Evolutionary conservation across 2,888 invertebrate species (phyloP), one percentile per base, ranked within the genome.

Genomic region (Hemithea aestivaria): DNA sequence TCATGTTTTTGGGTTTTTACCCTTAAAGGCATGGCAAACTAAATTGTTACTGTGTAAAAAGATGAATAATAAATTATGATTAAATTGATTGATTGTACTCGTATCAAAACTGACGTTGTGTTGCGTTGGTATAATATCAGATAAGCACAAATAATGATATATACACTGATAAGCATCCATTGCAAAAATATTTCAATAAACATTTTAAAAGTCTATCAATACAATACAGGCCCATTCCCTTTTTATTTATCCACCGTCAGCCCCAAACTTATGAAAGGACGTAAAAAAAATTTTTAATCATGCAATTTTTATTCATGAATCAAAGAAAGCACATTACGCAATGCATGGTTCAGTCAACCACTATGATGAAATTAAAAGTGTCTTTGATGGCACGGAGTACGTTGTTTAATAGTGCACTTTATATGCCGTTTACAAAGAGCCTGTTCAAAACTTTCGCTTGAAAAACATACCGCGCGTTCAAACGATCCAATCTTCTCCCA

Each of bases 381-480:
- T 49, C 51, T 51, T 31, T 40, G 21, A 34, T 10, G 46, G 31
- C 41, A 44, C 48, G 45, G 45, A 52, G 48, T 45, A 49, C 62
- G 62, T 51, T 53, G 60, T 58, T 69, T 77, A 78, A 80, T 76
- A 59, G 37, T 10, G 58, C 65, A 63, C 62, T 81, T 80, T 75
- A 70, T 56, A 81, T 78, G 70, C 80, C 51, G 62, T 56, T 54
- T 57, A 45, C n/a, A n/a, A n/a, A n/a, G n/a, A n/a, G 51, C 51
- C 53, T 51, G 52, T 56, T 60, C 51, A 53, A 53, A 51, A 75
- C 80, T 81, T 80, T 81, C 80, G 70, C 75, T 62, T 28, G 49
- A 56, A 59, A 30, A 8, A 42, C 36, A 35, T 27, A 40, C 20
- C 10, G 10, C 5, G 74, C 62, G 60, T 77, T 54, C 51, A 69